Evolutionary conservation across 2,797 vertebrate genomes (phyloP), one percentile per base, ranked within the genome.

Genomic region (Hafferia zeledoni): DNA sequence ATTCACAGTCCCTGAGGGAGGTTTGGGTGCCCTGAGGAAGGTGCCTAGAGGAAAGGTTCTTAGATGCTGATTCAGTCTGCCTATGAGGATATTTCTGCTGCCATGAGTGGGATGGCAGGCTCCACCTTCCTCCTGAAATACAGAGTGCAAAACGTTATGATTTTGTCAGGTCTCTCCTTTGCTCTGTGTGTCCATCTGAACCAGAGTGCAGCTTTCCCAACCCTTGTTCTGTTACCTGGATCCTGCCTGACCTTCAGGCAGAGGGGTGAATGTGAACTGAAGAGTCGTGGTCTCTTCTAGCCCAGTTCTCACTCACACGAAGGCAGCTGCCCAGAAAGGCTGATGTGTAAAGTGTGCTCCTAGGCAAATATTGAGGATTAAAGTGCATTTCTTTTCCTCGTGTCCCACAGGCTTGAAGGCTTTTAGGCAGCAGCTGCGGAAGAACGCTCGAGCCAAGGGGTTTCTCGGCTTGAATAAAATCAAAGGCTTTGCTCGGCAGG

Each of bases 401-500:
- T 90, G 78, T 97, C 86, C 83, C 59, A n/a, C 93, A 99, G 99
- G 99, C 95, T 98, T 99, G 95, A 99, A 99, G 98, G 99, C 99
- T 80, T 99, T 99, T 96, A 98, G 99, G 80, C 99, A 99, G 97
- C 99, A 99, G 98, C 98, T 99, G 97, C 98, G 99, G 94, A 99
- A 99, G 98, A 99, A 98, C 30, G 98, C 98, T 4, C 98, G 99
- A 98, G 98, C 99, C 86, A 99, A 99, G 96, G 99, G 99, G 47
- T 98, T 99, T 56, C 98, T 99, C 92, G 99, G 99, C 87, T 97
- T 99, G 96, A 99, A 99, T 97, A 99, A 99, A 98, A 99, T 99
- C 98, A 99, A 99, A 97, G 99, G 99, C 92, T 97, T 99, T 96
- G 98, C 99, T 3, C 98, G 99, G 96, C 99, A 99, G 91, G 98